These are phyloP conservation scores for Psilopogon haemacephalus DNA, from an alignment of 2,113 vertebrate genomes.

Conservation along the genomic window DNA sequence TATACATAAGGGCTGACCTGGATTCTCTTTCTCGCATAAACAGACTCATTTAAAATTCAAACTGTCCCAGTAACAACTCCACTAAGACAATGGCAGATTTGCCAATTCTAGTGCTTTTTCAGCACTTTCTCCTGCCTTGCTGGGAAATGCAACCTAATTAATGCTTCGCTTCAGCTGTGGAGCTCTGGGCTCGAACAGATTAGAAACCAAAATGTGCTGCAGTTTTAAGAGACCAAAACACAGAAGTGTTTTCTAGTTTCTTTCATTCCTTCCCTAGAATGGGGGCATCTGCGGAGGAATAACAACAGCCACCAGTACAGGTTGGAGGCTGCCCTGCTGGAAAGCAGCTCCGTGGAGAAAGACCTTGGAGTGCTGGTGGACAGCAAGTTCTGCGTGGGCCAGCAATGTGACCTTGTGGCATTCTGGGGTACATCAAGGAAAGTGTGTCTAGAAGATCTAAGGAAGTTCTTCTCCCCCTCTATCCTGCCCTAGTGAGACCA, in stretches of 20 bases:
- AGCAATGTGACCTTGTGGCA: no score
- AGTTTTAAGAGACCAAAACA: neutral
- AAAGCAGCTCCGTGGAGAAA: no score
- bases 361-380: no score
- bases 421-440: no score
- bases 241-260: neutral
- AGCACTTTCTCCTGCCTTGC: neutral
- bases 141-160: slow-evolving; percentile 5
- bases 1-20: slow-evolving; percentile 32
- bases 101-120: neutral
- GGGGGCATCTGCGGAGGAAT: no score
- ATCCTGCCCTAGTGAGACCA: no score
- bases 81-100: neutral
- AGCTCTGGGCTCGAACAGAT: neutral
- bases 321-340: no score
- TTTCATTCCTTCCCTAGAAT: neutral
- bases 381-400: no score
- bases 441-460: no score
- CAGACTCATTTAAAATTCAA: slow-evolving; percentile 22
- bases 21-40: slow-evolving; percentile 18
- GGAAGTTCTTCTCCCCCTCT: no score
- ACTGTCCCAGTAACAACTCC: neutral
- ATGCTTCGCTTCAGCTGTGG: neutral
- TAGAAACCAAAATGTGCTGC: neutral
- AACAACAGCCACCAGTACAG: no score